Base-by-base conservation (phyloP, 2,113 vertebrate genomes). In the Heteronetta atricapilla region DNA sequence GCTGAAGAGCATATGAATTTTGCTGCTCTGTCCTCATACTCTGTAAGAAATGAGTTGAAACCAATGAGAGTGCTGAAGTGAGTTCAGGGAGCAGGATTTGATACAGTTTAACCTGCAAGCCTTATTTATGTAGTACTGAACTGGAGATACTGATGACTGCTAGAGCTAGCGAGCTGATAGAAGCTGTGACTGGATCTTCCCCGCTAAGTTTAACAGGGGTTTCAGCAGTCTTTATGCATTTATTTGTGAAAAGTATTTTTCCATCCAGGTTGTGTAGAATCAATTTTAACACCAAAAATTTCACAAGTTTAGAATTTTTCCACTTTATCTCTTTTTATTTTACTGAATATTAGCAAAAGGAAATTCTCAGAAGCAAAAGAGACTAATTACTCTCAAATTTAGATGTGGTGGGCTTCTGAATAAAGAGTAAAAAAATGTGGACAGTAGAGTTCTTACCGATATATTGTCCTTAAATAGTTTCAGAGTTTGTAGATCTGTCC, bases 121-220 rank as follows among this genome's bases (percentile, higher is more conserved):
- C n/a, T 33, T 25, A 23, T 10, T 46, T 81, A 16, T 0, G 1
- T 42, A 26, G 19, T 21, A 7, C 48, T 64, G 74, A 68, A 18
- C 19, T 56, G 33, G 36, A 36, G 62, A 12, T 5, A 62, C 69
- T 0, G 0, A 14, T 74, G 73, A 44, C 56, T 38, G 31, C 2
- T 33, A 36, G 48, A 17, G 13, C 31, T 72, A 19, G 28, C 31
- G 34, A 1, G 1, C 56, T 28, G n/a, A 22, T 6, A 14, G 34
- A 20, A 82, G 8, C 53, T 78, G 63, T 33, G 28, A 28, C 17
- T 93, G 62, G 10, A 26, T 58, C 29, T 26, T 76, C 15, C 8
- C 0, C 0, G 4, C 19, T 26, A 77, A 1, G 36, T 31, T 89
- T 44, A 29, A 15, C 31, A n/a, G 46, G 6, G 13, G 8, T 66